A percentile compares a stretch with the other conserved stretches of the same genome.
phyloP scores from a whole-genome alignment of 2,113 vertebrate genomes.

The Clarias macrocephalus region DNA sequence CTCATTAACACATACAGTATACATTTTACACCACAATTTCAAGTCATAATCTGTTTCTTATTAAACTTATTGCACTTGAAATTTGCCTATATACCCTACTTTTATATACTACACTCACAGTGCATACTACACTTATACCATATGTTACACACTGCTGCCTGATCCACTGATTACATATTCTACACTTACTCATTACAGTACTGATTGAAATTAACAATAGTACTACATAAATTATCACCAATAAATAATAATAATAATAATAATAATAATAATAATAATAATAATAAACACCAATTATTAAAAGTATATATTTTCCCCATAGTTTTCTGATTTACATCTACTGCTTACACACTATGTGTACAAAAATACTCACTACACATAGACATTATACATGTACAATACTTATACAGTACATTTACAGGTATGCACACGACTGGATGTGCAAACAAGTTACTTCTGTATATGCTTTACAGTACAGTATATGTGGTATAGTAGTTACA shows the following conservation, averaged over 20 bases:
- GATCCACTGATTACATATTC: neutral
- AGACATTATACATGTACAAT: neutral
- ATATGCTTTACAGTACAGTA: neutral
- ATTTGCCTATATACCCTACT: neutral
- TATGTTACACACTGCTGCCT: neutral
- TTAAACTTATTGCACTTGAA: neutral
- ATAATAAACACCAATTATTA: neutral
- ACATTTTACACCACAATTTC: neutral
- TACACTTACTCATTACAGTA: neutral
- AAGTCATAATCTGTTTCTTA: neutral
- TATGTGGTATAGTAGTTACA: too few species aligned
- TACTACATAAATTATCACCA: neutral
- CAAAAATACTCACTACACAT: neutral
- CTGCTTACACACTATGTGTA: neutral
- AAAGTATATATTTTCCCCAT: neutral
- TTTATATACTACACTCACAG: neutral
- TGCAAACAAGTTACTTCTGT: neutral
- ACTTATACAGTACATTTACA: neutral
- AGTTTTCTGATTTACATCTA: neutral
- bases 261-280: too few species aligned
- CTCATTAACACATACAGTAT: neutral
- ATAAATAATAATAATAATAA: too few species aligned
- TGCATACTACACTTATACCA: neutral
- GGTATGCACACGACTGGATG: neutral
- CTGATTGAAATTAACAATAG: neutral